Percentiles rank a stretch among this genome's conserved stretches.
Conservation (phyloP, 2,888 invertebrate species). For the Acrobasis repandana region DNA sequence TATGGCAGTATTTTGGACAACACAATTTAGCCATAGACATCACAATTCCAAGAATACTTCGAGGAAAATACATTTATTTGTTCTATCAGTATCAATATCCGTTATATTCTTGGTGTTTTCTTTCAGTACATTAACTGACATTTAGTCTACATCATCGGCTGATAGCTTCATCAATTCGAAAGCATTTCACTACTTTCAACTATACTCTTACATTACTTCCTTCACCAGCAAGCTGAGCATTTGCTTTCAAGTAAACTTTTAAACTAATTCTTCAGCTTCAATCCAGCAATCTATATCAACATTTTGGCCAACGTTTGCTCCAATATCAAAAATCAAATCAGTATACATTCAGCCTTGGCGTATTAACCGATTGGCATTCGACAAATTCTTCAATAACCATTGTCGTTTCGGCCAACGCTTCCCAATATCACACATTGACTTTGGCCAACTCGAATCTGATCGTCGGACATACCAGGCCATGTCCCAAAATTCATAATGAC, state of each 20-base stretch:
- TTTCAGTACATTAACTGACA: neutral
- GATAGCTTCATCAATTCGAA: neutral
- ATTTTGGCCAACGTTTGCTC: slow-evolving; percentile 11
- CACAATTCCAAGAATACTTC: neutral
- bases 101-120: slow-evolving; percentile 3
- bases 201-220: neutral
- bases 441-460: no score
- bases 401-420: neutral
- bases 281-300: neutral
- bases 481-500: no score
- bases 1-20: slow-evolving; percentile 4
- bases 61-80: neutral
- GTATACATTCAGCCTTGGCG: neutral
- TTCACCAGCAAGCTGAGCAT: neutral
- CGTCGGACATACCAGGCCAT: no score
- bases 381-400: neutral
- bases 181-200: neutral
- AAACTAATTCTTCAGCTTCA: neutral
- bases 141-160: slow-evolving; percentile 4
- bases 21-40: neutral
- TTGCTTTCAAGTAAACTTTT: neutral
- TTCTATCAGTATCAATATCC: neutral
- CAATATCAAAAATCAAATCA: neutral
- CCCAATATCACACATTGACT: neutral
- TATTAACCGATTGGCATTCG: neutral